phyloP scores from a whole-genome alignment of 2,113 vertebrate genomes.

The Nibea coibor region DNA sequence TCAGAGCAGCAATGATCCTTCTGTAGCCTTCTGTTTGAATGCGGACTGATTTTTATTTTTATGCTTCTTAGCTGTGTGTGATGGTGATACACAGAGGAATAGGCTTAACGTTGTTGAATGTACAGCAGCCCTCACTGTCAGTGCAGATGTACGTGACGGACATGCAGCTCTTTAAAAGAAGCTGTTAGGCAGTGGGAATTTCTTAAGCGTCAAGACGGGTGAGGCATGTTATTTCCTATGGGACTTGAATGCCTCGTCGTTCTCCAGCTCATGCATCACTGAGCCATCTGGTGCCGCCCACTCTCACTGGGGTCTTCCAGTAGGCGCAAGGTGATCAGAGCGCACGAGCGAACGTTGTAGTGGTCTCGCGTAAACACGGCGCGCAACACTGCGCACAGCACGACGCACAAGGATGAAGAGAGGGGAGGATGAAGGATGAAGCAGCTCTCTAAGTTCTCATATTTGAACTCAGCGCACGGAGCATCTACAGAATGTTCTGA shows the following conservation, averaged over 20 bases:
- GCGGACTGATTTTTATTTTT: no score
- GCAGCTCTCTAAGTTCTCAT: rapidly evolving
- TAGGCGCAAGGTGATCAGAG: constrained; percentile 18
- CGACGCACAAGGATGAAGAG: no score
- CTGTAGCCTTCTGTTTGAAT: no score
- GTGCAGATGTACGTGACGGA: neutral
- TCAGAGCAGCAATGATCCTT: no score
- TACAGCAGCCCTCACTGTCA: neutral
- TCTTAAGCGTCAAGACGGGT: neutral
- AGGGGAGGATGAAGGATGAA: neutral
- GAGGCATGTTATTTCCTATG: constrained; percentile 11
- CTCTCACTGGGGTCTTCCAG: constrained; percentile 42
- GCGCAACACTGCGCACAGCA: neutral
- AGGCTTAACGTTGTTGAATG: neutral
- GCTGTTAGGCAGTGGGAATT: neutral
- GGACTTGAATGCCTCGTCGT: constrained; percentile 30
- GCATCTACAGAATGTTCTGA: neutral
- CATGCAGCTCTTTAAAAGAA: neutral
- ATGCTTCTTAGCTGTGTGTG: neutral
- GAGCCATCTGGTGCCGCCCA: constrained; percentile 64
- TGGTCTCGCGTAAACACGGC: neutral
- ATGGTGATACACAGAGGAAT: neutral
- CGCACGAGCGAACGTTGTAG: neutral
- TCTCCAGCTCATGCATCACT: constrained; percentile 34
- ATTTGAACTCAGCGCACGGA: neutral